phyloP scores from a whole-genome alignment of 2,113 vertebrate species.

The Neodontobutis hainanensis region DNA sequence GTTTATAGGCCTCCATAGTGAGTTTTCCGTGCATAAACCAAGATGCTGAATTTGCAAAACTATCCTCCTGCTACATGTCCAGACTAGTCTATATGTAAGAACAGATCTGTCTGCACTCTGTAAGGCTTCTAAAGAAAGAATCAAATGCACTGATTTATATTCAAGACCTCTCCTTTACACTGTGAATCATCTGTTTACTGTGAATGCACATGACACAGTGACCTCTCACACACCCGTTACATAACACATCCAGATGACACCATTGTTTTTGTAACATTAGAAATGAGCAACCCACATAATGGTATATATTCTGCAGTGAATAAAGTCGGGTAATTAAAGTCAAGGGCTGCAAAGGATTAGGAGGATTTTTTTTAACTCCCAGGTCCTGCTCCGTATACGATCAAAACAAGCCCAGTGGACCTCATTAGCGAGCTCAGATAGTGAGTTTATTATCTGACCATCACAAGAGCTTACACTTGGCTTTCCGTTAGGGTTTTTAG shows the following conservation, averaged over 20 bases:
- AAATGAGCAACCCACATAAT: not conserved
- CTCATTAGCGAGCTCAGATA: slow-evolving; percentile 61
- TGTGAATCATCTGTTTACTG: not conserved
- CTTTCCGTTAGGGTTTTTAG: slow-evolving; percentile 24
- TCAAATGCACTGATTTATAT: slow-evolving; percentile 8
- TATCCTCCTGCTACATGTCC: too few species aligned
- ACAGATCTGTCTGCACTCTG: not conserved
- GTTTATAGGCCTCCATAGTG: too few species aligned
- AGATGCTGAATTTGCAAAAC: too few species aligned
- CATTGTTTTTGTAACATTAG: slow-evolving; percentile 2
- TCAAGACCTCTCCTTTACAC: slow-evolving; percentile 3
- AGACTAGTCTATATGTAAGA: too few species aligned
- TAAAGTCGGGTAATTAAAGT: slow-evolving; percentile 6
- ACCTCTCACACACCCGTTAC: not conserved
- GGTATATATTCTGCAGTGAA: not conserved
- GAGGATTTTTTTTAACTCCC: slow-evolving; percentile 6
- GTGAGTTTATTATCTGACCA: slow-evolving; percentile 42
- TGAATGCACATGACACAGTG: not conserved
- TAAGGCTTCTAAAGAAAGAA: not conserved
- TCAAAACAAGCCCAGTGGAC: slow-evolving; percentile 63
- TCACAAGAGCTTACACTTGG: slow-evolving; percentile 39
- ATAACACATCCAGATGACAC: not conserved
- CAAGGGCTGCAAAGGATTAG: slow-evolving; percentile 27
- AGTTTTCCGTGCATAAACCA: too few species aligned
- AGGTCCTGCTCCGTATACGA: slow-evolving; percentile 30